Evolutionary conservation across 2,797 vertebrate species (phyloP), one percentile per base, ranked within the genome.

Genomic region (Anas georgica): DNA sequence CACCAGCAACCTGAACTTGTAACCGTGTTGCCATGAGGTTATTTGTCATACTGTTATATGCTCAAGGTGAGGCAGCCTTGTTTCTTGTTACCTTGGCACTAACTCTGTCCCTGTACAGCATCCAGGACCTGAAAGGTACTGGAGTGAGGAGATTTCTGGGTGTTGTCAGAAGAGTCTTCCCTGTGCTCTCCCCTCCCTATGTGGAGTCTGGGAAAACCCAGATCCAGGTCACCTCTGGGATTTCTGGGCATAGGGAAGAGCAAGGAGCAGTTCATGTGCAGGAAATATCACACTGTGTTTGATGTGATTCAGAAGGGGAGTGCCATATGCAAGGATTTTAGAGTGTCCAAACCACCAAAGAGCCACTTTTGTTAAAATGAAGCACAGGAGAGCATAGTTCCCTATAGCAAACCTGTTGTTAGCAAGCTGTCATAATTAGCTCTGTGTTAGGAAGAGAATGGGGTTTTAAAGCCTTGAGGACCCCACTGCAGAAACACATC

Each of bases 161-260:
- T 72, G 75, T 54, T 58, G 17, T 2, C 31, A 15, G 37, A 63
- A 45, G 74, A 7, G 3, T 77, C 20, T 79, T 28, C n/a, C 5
- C 28, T 66, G 6, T 43, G 17, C 55, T 87, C 0, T 0, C 28
- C 63, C 7, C 1, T 70, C 55, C 4, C 0, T 29, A 29, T 76
- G 18, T 11, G 4, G 6, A 18, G 43, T 46, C 41, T 0, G 0
- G 37, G 17, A 72, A 12, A 81, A 45, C 1, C 7, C 41, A 60
- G 29, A 63, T 23, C 3, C 59, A 35, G 8, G 12, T 29, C 77
- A 8, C 23, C 63, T 17, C 52, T 54, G 39, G 45, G 21, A 63
- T 58, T 94, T 81, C 12, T 89, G 37, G 17, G 11, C 45, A 28
- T 15, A 63, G 18, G 2, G 10, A 7, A 68, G 4, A 3, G 6